These are phyloP conservation scores for Lasioglossum marginatum DNA, from an alignment of 2,888 invertebrate species.

Conservation along the genomic window DNA sequence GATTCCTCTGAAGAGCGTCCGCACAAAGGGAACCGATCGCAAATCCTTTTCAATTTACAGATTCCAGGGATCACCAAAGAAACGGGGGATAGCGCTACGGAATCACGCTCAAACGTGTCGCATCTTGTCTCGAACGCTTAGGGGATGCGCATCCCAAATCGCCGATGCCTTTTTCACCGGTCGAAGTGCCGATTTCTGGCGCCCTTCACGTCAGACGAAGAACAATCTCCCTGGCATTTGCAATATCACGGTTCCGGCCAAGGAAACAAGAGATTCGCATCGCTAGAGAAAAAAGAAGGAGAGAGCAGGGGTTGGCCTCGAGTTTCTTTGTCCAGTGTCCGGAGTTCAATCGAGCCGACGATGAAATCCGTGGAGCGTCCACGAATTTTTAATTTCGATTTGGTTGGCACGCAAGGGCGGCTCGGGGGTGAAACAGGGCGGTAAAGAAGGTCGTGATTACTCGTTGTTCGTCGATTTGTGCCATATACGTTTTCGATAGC, in stretches of 20 bases:
- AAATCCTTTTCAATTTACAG: background rate
- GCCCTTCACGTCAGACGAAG: background rate
- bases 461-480: constrained; percentile 54
- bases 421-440: constrained; percentile 4
- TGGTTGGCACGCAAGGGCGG: background rate
- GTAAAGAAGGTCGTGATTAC: constrained; percentile 29
- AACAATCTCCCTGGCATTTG: constrained; percentile 25
- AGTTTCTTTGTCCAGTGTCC: constrained; percentile 19
- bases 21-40: background rate
- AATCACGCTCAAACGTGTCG: background rate
- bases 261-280: constrained; percentile 14
- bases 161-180: background rate
- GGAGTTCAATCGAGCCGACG: constrained; percentile 1
- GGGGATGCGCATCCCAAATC: background rate
- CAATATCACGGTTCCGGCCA: constrained; percentile 8
- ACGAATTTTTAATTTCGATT: constrained; percentile 42
- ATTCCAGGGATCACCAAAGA: constrained; percentile 1
- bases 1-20: background rate
- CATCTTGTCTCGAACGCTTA: background rate
- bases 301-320: background rate
- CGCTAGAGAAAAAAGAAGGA: background rate
- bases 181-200: constrained; percentile 6
- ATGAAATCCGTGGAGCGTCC: background rate
- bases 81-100: background rate
- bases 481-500: constrained; percentile 52